These are phyloP conservation scores for Channa striata DNA, from an alignment of 2,797 vertebrate species.

Conservation along the genomic window DNA sequence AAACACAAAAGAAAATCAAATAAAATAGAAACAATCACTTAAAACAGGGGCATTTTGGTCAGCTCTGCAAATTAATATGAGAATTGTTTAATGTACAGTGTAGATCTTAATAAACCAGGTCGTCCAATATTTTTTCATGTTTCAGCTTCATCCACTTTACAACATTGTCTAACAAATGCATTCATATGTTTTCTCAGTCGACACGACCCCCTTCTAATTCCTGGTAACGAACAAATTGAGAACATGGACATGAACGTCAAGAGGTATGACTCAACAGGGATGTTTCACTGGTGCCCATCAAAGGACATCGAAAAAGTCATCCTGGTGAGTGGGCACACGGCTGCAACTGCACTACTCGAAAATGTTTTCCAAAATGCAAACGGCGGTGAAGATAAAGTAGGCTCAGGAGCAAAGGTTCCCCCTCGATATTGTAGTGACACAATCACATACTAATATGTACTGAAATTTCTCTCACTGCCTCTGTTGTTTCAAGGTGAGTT, in stretches of 20 bases:
- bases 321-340: conserved; percentile 88
- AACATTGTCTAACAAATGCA: conserved; percentile 13
- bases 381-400: conserved; percentile 39
- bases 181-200: conserved; percentile 78
- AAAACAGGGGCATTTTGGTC: too few species aligned
- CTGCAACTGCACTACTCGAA: conserved; percentile 9
- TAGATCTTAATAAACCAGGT: conserved; percentile 3
- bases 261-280: conserved; percentile 98
- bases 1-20: too few species aligned
- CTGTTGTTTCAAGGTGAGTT: conserved; percentile 85
- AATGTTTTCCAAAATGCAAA: background rate
- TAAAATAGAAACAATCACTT: too few species aligned
- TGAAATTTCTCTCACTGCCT: conserved; percentile 82
- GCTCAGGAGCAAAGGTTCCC: conserved; percentile 51
- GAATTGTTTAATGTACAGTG: conserved; percentile 2
- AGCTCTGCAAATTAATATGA: too few species aligned
- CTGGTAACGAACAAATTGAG: conserved; percentile 97
- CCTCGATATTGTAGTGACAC: conserved; percentile 53
- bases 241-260: conserved; percentile 99
- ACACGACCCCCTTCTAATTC: conserved; percentile 96
- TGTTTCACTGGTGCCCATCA: conserved; percentile 99
- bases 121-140: background rate
- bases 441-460: conserved; percentile 77
- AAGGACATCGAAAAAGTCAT: conserved; percentile 99
- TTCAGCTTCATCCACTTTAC: background rate